Percentiles rank a stretch among this genome's conserved stretches.
Evolutionary conservation across 2,797 vertebrate species (phyloP).

Genomic region (Thamnophis elegans): DNA sequence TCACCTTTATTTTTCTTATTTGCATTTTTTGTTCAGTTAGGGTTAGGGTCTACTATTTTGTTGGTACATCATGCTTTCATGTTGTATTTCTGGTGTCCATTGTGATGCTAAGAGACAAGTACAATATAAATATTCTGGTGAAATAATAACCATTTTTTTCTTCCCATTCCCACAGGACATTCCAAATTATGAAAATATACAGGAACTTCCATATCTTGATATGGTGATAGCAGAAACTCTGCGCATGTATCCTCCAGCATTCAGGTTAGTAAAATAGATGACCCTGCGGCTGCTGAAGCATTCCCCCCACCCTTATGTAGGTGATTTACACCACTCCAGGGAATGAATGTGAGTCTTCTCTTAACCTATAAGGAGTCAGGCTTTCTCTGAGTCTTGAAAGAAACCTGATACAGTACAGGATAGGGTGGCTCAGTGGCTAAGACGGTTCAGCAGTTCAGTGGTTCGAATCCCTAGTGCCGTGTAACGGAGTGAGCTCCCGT

Average conservation of each 20-base stretch:
- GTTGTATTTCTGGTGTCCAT: neutral
- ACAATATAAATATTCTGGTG: constrained; percentile 3
- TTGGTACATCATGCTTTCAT: neutral
- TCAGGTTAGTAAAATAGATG: constrained; percentile 73
- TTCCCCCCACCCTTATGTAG: neutral
- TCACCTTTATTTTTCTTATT: neutral
- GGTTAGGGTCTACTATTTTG: neutral
- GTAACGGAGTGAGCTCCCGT: too few species aligned
- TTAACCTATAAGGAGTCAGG: neutral
- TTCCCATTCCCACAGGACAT: constrained; percentile 68
- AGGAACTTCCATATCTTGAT: constrained; percentile 90
- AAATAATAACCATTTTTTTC: neutral
- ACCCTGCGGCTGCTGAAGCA: constrained; percentile 25
- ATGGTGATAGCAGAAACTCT: constrained; percentile 91
- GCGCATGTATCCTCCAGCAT: constrained; percentile 90
- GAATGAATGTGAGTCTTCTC: constrained; percentile 14
- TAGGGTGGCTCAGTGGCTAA: too few species aligned
- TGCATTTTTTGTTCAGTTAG: neutral
- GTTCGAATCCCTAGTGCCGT: too few species aligned
- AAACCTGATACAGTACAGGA: neutral
- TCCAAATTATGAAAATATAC: constrained; percentile 81
- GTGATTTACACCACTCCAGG: constrained; percentile 33
- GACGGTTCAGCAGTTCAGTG: too few species aligned
- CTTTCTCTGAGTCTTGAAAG: neutral
- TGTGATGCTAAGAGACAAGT: neutral